phyloP scores from a whole-genome alignment of 2,113 vertebrate species.

The Sprattus sprattus region DNA sequence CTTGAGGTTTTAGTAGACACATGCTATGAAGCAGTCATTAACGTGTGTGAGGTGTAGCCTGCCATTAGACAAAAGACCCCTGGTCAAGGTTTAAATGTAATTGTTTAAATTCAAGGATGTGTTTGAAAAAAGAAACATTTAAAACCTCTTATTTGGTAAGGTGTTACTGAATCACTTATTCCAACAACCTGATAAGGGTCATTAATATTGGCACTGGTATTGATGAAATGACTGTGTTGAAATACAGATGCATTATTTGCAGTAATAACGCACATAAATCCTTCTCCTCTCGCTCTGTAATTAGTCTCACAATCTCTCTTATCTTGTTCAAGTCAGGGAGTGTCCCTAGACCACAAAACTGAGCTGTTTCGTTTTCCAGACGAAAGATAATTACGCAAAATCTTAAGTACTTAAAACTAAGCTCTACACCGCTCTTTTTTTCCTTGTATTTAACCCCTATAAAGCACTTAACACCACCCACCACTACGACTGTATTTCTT shows the following conservation, averaged over 20 bases:
- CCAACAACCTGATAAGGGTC: neutral
- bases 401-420: neutral
- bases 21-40: neutral
- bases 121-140: neutral
- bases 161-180: neutral
- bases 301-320: neutral
- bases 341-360: neutral
- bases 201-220: neutral
- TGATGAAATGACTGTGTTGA: neutral
- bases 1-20: neutral
- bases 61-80: neutral
- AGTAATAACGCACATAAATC: neutral
- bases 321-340: conserved; percentile 5
- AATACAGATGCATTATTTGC: neutral
- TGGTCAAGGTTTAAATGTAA: conserved; percentile 7
- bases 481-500: neutral
- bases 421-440: neutral
- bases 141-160: neutral
- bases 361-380: conserved; percentile 12
- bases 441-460: neutral
- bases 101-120: neutral
- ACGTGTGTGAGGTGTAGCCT: neutral
- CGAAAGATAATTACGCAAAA: conserved; percentile 2
- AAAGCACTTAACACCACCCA: neutral
- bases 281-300: neutral